phyloP scores from a whole-genome alignment of 2,888 invertebrate species.

The Acleris emargana region DNA sequence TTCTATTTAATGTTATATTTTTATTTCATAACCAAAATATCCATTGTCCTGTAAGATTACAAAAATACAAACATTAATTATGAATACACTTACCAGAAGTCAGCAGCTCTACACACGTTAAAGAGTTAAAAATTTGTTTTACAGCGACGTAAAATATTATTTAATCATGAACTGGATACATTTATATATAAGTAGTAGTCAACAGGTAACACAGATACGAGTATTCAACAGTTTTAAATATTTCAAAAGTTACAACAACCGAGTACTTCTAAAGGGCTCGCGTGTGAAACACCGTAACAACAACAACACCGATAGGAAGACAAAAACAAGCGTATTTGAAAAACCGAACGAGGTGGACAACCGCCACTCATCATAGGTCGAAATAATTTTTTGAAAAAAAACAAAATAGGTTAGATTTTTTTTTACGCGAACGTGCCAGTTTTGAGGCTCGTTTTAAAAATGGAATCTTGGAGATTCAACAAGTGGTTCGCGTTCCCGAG shows the following conservation, averaged over 20 bases:
- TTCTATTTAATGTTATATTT: too few species aligned
- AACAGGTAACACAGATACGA: slow-evolving; percentile 82
- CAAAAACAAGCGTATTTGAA: slow-evolving; percentile 61
- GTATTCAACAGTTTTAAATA: slow-evolving; percentile 77
- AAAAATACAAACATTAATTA: slow-evolving; percentile 23
- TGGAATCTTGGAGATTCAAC: slow-evolving; percentile 72
- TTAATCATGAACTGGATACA: slow-evolving; percentile 64
- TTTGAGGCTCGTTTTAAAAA: slow-evolving; percentile 62
- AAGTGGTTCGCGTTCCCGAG: slow-evolving; percentile 74
- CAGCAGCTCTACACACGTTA: slow-evolving; percentile 50
- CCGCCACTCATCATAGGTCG: slow-evolving; percentile 38
- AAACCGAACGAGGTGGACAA: slow-evolving; percentile 60
- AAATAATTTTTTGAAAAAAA: slow-evolving; percentile 36
- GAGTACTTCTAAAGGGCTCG: slow-evolving; percentile 46
- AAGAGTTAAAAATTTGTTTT: slow-evolving; percentile 46
- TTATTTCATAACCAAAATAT: too few species aligned
- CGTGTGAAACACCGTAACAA: slow-evolving; percentile 61
- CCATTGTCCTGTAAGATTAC: neutral
- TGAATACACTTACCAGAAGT: slow-evolving; percentile 54
- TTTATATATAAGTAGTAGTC: slow-evolving; percentile 73
- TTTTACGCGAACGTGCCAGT: slow-evolving; percentile 47
- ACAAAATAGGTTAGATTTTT: slow-evolving; percentile 42
- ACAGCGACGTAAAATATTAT: slow-evolving; percentile 64
- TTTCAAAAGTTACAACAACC: slow-evolving; percentile 78
- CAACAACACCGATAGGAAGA: slow-evolving; percentile 72